Evolutionary conservation across 2,113 vertebrate genomes (phyloP).

Genomic region (Xerus inauris): DNA sequence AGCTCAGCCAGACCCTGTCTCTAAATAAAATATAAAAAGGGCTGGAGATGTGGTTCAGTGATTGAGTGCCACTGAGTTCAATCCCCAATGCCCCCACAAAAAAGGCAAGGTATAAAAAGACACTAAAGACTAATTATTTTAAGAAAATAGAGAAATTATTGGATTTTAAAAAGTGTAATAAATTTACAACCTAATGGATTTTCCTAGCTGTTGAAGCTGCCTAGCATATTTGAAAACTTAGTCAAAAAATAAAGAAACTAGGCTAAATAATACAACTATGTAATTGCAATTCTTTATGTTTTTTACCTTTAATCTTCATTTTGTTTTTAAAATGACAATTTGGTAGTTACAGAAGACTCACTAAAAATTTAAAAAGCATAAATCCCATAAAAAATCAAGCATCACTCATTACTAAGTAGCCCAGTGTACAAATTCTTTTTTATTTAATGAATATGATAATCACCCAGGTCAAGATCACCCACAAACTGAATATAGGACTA

Average conservation of each 20-base stretch:
- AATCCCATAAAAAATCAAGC: background rate
- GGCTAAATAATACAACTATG: background rate
- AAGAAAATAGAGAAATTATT: background rate
- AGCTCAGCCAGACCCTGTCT: too few relatives aligned
- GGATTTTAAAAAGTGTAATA: background rate
- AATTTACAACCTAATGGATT: background rate
- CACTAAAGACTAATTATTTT: background rate
- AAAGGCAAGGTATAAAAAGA: background rate
- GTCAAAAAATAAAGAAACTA: background rate
- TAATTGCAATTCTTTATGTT: background rate
- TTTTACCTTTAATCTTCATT: background rate
- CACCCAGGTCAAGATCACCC: background rate
- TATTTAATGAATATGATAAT: background rate
- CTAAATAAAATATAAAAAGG: too few relatives aligned
- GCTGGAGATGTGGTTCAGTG: too few relatives aligned
- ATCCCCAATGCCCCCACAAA: too few relatives aligned
- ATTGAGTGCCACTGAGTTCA: too few relatives aligned
- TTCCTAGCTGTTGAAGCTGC: background rate
- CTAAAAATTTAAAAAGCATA: background rate
- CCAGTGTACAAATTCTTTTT: background rate
- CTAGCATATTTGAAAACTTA: background rate
- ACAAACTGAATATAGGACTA: background rate
- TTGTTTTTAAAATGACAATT: background rate
- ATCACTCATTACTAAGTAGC: background rate
- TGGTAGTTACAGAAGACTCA: background rate